Conservation (phyloP, 2,888 invertebrate species). For the Dermolepida albohirtum region DNA sequence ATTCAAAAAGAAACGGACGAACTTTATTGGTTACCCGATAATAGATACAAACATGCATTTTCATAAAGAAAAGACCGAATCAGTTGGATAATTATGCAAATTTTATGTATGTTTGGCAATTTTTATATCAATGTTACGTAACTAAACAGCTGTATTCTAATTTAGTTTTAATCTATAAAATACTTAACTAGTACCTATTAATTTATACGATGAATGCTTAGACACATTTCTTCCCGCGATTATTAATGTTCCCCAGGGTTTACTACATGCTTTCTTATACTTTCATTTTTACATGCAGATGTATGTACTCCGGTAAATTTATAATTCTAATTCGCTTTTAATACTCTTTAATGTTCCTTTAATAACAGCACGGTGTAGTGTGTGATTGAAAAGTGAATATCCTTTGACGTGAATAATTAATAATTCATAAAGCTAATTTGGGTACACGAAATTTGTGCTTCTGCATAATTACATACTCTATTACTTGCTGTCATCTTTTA, state of each 20-base stretch:
- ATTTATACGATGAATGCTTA: conserved; percentile 14
- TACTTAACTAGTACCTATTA: conserved; percentile 5
- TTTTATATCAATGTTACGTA: conserved; percentile 1
- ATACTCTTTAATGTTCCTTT: conserved; percentile 42
- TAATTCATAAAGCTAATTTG: background rate
- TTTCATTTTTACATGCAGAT: background rate
- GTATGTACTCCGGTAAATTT: conserved; percentile 13
- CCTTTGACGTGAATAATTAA: background rate
- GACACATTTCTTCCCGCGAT: conserved; percentile 22
- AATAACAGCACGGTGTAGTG: conserved; percentile 28
- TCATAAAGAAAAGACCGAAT: too few relatives aligned
- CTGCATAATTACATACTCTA: too few relatives aligned
- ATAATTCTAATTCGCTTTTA: conserved; percentile 44
- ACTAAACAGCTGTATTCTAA: conserved; percentile 14
- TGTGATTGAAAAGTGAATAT: background rate
- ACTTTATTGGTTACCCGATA: too few relatives aligned
- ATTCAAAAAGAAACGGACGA: too few relatives aligned
- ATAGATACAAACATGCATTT: too few relatives aligned
- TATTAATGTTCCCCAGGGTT: conserved; percentile 28
- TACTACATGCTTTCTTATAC: conserved; percentile 34
- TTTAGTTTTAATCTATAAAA: conserved; percentile 37
- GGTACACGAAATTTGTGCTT: too few relatives aligned
- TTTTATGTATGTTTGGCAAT: too few relatives aligned
- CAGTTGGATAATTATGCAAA: too few relatives aligned
- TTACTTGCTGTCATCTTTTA: too few relatives aligned